Base-by-base conservation (phyloP, 2,888 invertebrate species). In the Platerodrilus igneus region DNA sequence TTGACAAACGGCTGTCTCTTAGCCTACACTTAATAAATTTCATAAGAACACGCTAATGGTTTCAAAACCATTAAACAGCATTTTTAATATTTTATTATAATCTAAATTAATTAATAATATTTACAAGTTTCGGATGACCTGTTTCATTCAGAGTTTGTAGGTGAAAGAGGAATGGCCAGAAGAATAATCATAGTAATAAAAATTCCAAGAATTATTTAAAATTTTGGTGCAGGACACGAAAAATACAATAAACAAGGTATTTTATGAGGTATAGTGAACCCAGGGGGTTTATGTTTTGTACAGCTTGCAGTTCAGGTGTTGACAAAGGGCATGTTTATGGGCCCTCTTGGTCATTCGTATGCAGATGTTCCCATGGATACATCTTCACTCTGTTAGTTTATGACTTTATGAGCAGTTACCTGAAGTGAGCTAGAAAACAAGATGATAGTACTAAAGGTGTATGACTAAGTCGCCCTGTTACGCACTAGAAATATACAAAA, bases 321-420 rank as follows among this genome's bases (percentile, higher is more conserved):
- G 62, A 63, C 62, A 64, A 62, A 62, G 59, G 60, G 58, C 55
- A 56, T 58, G 57, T 64, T 61, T 64, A 62, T 60, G 62, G 48
- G 52, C 48, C 55, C 57, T 55, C 56, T 58, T 45, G 52, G 49
- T 50, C 55, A 59, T 61, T 59, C 58, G 56, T 59, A 61, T 60
- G 59, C 61, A 59, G 59, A 63, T 62, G 56, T 37, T 22, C 27
- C 40, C 23, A 42, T 37, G 36, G 16, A 27, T 26, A 16, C 42
- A 36, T 41, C 49, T 43, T 40, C 45, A 33, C 37, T 36, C 41
- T 38, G 39, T 50, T 50, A 48, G 26, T 42, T 60, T 57, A 62
- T 57, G 56, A 55, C 62, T 62, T 58, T 62, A 62, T 62, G 60
- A 62, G 57, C 49, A 46, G 26, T 22, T 41, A 41, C 45, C 45